Evolutionary conservation across 2,797 vertebrate genomes (phyloP), one percentile per base, ranked within the genome.

Genomic region (Silurus aristotelis): DNA sequence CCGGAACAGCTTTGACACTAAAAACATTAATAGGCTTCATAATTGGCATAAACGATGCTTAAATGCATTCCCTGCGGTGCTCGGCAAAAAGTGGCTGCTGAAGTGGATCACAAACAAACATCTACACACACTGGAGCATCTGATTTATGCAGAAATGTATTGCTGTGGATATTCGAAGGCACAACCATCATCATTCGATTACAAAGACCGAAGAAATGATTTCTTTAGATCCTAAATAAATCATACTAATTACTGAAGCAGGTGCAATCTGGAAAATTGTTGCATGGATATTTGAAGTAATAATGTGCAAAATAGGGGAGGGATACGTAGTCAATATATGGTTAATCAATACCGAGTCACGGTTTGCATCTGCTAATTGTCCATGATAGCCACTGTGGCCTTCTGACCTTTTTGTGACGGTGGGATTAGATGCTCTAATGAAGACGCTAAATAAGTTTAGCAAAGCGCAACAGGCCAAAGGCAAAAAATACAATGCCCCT

Each of bases 1-100:
- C 19, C 27, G 60, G 55, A 60, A 77, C n/a, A 76, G 73, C 15
- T 56, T 76, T 27, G 52, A 76, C 73, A 76, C 55, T 60, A 38
- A 27, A 77, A 77, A 77, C 55, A 77, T 31, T 58, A 77, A 58
- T 77, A 77, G 31, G 10, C 75, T 77, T 60, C 55, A 38, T 56
- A 76, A 76, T 76, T 76, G 56, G n/a, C 73, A 76, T 76, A 76
- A 76, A 76, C 17, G 52, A 56, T 76, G 73, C 73, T 76, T 56
- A 76, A 76, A 31, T 19, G 52, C 73, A 56, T 31, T 63, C n/a
- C 52, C 52, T 76, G 52, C n/a, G n/a, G 76, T 38, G 19, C 67
- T 71, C 58, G 22, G 31, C 38, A 71, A 25, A 38, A 81, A 58
- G 68, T 56, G 79, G 56, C 76, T 22, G 67, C 31, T 66, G 22